Base-by-base conservation (phyloP, 2,797 vertebrate species). In the Sebastes hubbsi region DNA sequence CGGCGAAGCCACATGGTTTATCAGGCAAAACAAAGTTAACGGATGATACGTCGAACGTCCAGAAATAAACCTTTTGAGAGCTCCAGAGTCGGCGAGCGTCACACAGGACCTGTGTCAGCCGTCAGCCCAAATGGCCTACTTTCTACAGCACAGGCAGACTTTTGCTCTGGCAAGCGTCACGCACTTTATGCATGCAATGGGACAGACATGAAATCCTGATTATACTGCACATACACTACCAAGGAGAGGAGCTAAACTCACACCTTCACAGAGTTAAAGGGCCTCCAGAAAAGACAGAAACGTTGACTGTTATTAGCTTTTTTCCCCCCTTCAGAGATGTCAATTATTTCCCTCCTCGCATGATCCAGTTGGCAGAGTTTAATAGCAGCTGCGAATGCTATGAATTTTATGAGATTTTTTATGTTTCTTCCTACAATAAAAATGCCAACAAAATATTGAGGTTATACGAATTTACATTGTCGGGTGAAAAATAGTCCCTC, bases 51-150 rank as follows among this genome's bases (percentile, higher is more conserved):
- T 68, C 6, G 49, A 73, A 80, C 1, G 66, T 81, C 72, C 82
- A 58, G 75, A 84, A 88, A 90, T 81, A 87, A 86, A 85, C 52
- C 80, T 38, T 74, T 5, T 16, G 46, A 88, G 82, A 24, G 36
- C 64, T 62, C 58, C 46, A 8, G 67, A 65, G 61, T 77, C 70
- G 68, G 42, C 11, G 18, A 75, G 75, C 62, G 74, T 69, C 77
- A 73, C 68, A 74, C 65, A 75, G 68, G 82, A 61, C 68, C 71
- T 4, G 22, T 83, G 80, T 89, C 82, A 89, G 78, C 69, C 78
- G 61, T 76, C 66, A 84, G 75, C 80, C 27, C 42, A 60, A 78
- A 72, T 89, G 86, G 75, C 90, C 87, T 88, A 90, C 66, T 93
- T 91, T 91, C 73, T 49, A 14, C 67, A 25, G 69, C 63, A 67